These are phyloP conservation scores for Dermochelys coriacea DNA, from an alignment of 2,797 vertebrate species.

Conservation along the genomic window DNA sequence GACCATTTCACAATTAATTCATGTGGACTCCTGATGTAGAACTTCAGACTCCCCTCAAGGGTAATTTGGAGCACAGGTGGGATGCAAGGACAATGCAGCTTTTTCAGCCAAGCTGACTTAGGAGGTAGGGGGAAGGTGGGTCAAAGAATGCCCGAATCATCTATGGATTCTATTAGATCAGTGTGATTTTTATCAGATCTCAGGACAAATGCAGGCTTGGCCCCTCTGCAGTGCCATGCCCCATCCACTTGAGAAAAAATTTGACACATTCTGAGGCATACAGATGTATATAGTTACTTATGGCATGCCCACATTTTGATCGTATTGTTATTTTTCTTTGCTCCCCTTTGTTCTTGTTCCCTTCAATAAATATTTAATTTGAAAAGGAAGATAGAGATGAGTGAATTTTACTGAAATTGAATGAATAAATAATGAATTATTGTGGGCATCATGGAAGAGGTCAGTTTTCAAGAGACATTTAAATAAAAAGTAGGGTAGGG, in stretches of 20 bases:
- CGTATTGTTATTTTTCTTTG: neutral
- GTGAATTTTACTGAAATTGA: neutral
- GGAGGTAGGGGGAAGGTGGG: neutral
- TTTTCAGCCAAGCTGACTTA: neutral
- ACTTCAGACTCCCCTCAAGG: neutral
- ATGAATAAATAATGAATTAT: neutral
- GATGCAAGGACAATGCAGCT: neutral
- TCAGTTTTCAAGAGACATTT: neutral
- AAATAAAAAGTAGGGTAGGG: neutral
- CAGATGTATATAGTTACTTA: neutral
- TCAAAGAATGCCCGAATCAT: neutral
- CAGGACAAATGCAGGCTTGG: accelerated
- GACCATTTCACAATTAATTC: neutral
- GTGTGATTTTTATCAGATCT: neutral
- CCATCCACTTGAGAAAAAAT: neutral
- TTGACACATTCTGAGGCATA: neutral
- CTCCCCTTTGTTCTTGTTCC: neutral
- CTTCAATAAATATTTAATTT: neutral
- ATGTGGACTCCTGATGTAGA: neutral
- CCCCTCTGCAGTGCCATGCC: neutral
- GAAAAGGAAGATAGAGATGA: neutral
- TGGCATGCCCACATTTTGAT: neutral
- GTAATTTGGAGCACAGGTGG: neutral
- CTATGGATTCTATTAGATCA: conserved; percentile 1
- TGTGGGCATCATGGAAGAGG: neutral